Evolutionary conservation across 2,888 invertebrate genomes (phyloP), one percentile per base, ranked within the genome.

Genomic region (Branchinecta sandiegonensis): DNA sequence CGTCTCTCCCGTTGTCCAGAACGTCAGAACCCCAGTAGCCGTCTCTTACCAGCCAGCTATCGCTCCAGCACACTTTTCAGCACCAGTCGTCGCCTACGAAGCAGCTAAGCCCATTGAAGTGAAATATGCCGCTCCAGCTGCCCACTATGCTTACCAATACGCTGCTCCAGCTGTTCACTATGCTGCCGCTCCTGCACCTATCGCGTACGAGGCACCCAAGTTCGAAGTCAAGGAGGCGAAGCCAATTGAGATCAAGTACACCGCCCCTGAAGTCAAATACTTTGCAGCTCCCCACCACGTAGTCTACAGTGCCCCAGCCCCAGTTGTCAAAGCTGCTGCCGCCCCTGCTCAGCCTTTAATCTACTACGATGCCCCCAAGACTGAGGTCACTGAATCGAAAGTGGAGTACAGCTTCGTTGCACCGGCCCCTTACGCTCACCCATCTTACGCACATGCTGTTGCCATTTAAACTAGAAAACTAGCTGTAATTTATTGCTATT

Each of bases 1-100:
- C 47, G 74, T 79, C 72, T 73, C 76, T 71, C 80, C 80, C 68
- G 74, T 79, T 65, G 75, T 80, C 68, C 73, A 73, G 71, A 74
- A 76, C 70, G 75, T 77, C n/a, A 74, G 74, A 66, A 73, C 74
- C 64, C 78, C 78, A 68, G 77, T 78, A 48, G 78, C 76, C 69
- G 76, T 78, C 69, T 74, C 76, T 71, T 77, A 78, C 76, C 56
- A 56, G 17, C 77, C 78, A 48, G 77, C 79, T 14, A 73, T 73
- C 64, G 71, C 72, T 48, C 71, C 73, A 23, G 75, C 77, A 46
- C 72, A 78, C 47, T 75, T 77, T 68, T 71, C 71, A 56, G 72
- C 72, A 70, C 17, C 47, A 17, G 56, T 63, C 67, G 65, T 71
- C 65, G 14, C 46, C 65, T 46, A 46, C 48, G 64, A 63, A 48